Evolutionary conservation across 2,888 invertebrate genomes (phyloP).

Genomic region (Drosophila infuscata): DNA sequence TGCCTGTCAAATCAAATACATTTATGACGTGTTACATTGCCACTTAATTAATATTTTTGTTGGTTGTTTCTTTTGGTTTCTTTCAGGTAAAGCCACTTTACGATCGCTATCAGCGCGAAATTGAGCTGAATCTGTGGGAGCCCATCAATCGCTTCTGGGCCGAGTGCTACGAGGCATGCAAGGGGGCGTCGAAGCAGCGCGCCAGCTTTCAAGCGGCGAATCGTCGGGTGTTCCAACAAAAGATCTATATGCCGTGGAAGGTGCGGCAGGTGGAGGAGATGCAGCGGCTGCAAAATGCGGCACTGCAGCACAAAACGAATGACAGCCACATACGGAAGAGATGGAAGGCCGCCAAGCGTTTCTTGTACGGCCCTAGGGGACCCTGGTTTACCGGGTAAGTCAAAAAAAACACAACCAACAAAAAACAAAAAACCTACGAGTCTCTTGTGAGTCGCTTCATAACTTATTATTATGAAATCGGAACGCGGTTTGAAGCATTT

Average conservation of each 20-base stretch:
- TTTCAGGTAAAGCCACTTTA: constrained; percentile 86
- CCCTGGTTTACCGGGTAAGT: constrained; percentile 86
- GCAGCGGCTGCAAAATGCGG: constrained; percentile 85
- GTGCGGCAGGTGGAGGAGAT: constrained; percentile 86
- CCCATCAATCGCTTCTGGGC: constrained; percentile 87
- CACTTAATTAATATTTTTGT: constrained; percentile 1
- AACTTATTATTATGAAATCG: constrained; percentile 61
- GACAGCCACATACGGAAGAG: constrained; percentile 86
- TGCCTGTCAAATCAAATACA: constrained; percentile 14
- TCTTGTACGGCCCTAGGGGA: constrained; percentile 86
- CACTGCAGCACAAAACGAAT: constrained; percentile 86
- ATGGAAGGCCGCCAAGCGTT: constrained; percentile 87
- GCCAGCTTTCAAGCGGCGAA: constrained; percentile 87
- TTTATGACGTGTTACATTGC: constrained; percentile 8
- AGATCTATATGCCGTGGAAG: constrained; percentile 86
- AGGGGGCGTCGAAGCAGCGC: constrained; percentile 86
- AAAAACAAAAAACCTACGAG: background rate
- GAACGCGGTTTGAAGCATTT: constrained; percentile 58
- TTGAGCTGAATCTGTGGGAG: constrained; percentile 86
- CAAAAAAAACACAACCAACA: background rate
- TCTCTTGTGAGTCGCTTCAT: constrained; percentile 1
- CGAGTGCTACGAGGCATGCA: constrained; percentile 87
- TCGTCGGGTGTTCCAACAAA: constrained; percentile 87
- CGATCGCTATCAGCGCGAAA: constrained; percentile 86
- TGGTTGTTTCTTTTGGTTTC: constrained; percentile 17